Base-by-base conservation (phyloP, 2,888 invertebrate genomes). In the Matsumyia berberina region DNA sequence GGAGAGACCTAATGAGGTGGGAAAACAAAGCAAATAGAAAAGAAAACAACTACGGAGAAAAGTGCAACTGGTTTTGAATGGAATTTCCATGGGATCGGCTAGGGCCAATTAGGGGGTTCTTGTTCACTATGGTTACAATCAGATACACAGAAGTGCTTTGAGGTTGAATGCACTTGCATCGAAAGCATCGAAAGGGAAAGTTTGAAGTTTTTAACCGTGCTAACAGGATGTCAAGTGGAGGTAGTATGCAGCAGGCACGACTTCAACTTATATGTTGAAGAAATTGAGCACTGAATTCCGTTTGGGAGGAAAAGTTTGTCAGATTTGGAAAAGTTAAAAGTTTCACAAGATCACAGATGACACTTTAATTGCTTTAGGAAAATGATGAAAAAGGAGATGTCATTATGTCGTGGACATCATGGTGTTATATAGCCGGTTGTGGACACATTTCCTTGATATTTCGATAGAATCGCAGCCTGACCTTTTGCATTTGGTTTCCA, bases 121-220 rank as follows among this genome's bases (percentile, higher is more conserved):
- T 39, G 37, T 66, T n/a, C 29, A 49, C 60, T 29, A 42, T 46
- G 5, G 69, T 24, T 42, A 44, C 58, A 57, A 39, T 33, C 15
- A 35, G 8, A 37, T 53, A 5, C n/a, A 37, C 46, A 66, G 49
- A 58, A 39, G 58, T 64, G 5, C 49, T 58, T 64, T 72, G 37
- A 37, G 77, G 79, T 79, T 79, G 67, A 79, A 69, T 72, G 72
- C 66, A 77, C 82, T 60, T 57, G 53, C 46, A 73, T 66, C 12
- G 78, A 83, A 51, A 83, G 53, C 46, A 73, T 66, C 12, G 78
- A 83, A 51, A 83, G 78, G 82, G 82, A 83, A 83, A 83, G 82
- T 78, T 83, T 57, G 39, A 35, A 62, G n/a, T 24, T 3, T n/a
- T 1, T 24, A 4, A 24, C 4, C 24, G 4, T 24, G 24, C 0